Evolutionary conservation across 2,797 vertebrate genomes (phyloP), one percentile per base, ranked within the genome.

Genomic region (Hypotaenidia okinawae): DNA sequence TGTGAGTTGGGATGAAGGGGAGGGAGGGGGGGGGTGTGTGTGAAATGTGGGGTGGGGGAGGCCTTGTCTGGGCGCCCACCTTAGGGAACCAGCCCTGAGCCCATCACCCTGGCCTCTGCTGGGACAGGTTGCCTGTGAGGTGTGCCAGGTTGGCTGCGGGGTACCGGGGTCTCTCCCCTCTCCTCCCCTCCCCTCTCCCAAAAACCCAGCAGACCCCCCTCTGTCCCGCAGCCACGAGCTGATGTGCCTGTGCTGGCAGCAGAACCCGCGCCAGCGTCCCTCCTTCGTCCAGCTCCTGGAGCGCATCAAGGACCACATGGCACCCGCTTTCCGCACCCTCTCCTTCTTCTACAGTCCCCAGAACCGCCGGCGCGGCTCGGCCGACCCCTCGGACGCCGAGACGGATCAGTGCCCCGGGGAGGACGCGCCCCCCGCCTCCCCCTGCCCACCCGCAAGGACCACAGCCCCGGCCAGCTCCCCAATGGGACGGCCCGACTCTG

Each of bases 181-280:
- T 41, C 41, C 15, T 41, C 41, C 41, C 41, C 39, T 13, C 41
- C 41, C 41, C 3, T 14, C 32, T 62, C 73, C 27, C 61, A 58
- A 61, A 63, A 92, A 18, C 25, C 35, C 35, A 62, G 22, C 9
- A 2, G 32, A 41, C 35, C 9, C 35, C 35, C 35, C 25, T 61
- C 41, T 74, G 45, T 78, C 58, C n/a, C 15, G 0, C 86, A 98
- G 98, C 39, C 97, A 97, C 2, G 96, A 98, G 63, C 95, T 98
- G 96, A 98, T 98, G 98, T 91, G 83, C 21, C 92, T 90, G 89
- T 98, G 98, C 95, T 98, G 98, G 98, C 97, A 97, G 85, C 97
- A 98, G 93, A 98, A 97, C 74, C 98, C 98, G 0, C 98, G 98
- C 33, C 97, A 97, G 47, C 97, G 98, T 3, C 98, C 98, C 0